phyloP scores from a whole-genome alignment of 2,113 vertebrate genomes.

The western clawed frog (Xenopus tropicalis) region UCB_Xtro_10.0 CM004447.2:48801001-48801500 shows the following conservation, averaged over 20 bases:
- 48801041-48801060: too few species aligned
- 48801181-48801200: too few species aligned
- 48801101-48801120: constrained; percentile 32
- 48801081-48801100: constrained; percentile 21
- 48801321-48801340: constrained; percentile 14
- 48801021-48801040: too few species aligned
- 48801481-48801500: not conserved
- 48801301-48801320: not conserved
- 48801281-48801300: not conserved
- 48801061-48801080: too few species aligned
- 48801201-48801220: constrained; percentile 10
- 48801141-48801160: constrained; percentile 46
- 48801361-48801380: not conserved
- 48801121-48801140: constrained; percentile 41
- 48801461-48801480: not conserved
- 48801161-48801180: not conserved
- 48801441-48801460: not conserved
- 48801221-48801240: constrained; percentile 11
- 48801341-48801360: not conserved
- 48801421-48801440: not conserved
- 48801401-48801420: constrained; percentile 1
- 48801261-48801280: constrained; percentile 26
- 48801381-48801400: not conserved
- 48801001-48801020: too few species aligned
- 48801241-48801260: constrained; percentile 32